Evolutionary conservation across 2,113 vertebrate species (phyloP), one percentile per base, ranked within the genome.

Genomic region (Lampris megalopsis): DNA sequence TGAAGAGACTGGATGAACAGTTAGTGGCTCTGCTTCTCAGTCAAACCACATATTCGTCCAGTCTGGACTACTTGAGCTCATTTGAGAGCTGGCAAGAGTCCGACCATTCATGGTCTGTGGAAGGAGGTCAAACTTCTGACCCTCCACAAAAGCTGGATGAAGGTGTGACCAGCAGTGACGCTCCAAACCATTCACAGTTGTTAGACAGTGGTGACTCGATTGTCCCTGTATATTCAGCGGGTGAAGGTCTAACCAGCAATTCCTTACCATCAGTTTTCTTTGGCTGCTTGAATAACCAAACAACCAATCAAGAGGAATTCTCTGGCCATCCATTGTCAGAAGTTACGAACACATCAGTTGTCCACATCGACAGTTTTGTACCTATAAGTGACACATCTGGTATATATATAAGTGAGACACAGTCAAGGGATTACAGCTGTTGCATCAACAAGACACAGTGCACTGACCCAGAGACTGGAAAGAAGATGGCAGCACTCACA

Each of bases 1-100:
- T 92, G 8, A 58, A 82, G 52, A 89, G 84, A 74, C 50, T 89
- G n/a, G 50, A 84, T 63, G 9, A 5, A 59, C 35, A 57, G 24
- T 36, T 48, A 13, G 1, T 77, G 37, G 41, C 38, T 79, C 80
- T 71, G 68, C 75, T 82, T 1, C 41, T 53, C 56, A 52, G 13
- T 57, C 54, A 81, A 37, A 81, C 82, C 2, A 53, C 62, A 9
- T 73, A 59, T 71, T 88, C 75, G 0, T 86, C 88, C 65, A 84
- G 86, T 76, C 62, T 90, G 72, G 86, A 35, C 40, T 6, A 11
- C 24, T 69, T 52, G 3, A n/a, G 53, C 64, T 59, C 73, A 0
- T 10, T 6, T 36, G 5, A 61, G 9, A 65, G 61, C 67, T 40
- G 0, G 2, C 38, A 37, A 11, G 48, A 8, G 1, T n/a, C 70